Percentiles rank a stretch among this genome's conserved stretches.
Evolutionary conservation across 2,797 vertebrate species (phyloP).

Genomic region (Hippoglossus hippoglossus): DNA sequence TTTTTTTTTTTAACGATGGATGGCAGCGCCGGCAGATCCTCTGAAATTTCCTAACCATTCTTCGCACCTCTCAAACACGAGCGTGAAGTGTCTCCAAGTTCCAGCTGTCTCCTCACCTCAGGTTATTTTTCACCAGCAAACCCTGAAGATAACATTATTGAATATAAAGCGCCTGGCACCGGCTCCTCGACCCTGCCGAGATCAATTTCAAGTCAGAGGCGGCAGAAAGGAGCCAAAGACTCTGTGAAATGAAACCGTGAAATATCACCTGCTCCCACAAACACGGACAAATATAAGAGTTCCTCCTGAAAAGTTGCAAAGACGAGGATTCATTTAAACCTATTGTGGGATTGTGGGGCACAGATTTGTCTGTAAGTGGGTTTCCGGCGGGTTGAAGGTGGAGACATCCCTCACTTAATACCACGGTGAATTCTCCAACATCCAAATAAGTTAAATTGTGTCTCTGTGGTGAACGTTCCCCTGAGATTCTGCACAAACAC

Average conservation of each 20-base stretch:
- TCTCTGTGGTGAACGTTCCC: background rate
- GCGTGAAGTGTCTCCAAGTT: slow-evolving; percentile 43
- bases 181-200: slow-evolving; percentile 32
- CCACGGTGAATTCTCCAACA: background rate
- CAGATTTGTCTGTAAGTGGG: too few relatives aligned
- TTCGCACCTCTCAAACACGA: slow-evolving; percentile 34
- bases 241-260: slow-evolving; percentile 41
- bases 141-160: slow-evolving; percentile 56
- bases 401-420: too few relatives aligned
- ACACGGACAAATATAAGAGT: slow-evolving; percentile 9
- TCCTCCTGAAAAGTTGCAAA: slow-evolving; percentile 20
- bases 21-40: slow-evolving; percentile 26
- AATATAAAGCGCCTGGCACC: slow-evolving; percentile 54
- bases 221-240: slow-evolving; percentile 38
- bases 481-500: slow-evolving; percentile 9
- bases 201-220: slow-evolving; percentile 54
- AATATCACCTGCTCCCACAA: slow-evolving; percentile 21
- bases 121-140: slow-evolving; percentile 38
- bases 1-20: slow-evolving; percentile 24
- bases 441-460: background rate
- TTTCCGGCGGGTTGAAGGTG: too few relatives aligned
- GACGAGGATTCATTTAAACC: background rate
- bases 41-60: slow-evolving; percentile 43
- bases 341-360: background rate
- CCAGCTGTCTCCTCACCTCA: slow-evolving; percentile 39